phyloP scores from a whole-genome alignment of 2,113 vertebrate species.

The Cebidichthys violaceus region DNA sequence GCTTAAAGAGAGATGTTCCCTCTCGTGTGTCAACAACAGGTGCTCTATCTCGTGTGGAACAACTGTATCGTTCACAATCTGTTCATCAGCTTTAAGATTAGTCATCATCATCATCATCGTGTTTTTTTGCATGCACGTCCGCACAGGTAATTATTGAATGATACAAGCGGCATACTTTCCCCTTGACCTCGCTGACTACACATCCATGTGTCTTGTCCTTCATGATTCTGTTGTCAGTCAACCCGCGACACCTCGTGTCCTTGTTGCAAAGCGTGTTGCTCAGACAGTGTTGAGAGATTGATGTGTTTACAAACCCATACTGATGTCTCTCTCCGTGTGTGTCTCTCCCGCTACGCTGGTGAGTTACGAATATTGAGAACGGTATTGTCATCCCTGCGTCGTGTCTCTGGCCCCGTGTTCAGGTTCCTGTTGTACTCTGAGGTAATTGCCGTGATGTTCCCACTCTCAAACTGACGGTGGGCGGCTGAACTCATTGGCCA shows the following conservation, averaged over 20 bases:
- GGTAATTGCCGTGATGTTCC: conserved; percentile 52
- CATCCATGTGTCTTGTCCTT: conserved; percentile 63
- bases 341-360: conserved; percentile 8
- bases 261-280: conserved; percentile 55
- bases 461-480: conserved; percentile 47
- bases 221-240: conserved; percentile 51
- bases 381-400: conserved; percentile 15
- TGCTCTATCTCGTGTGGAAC: conserved; percentile 20
- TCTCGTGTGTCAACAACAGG: conserved; percentile 16
- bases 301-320: conserved; percentile 63
- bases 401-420: conserved; percentile 25
- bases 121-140: not conserved
- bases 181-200: conserved; percentile 46
- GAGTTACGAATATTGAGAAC: conserved; percentile 40
- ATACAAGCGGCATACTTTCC: conserved; percentile 26
- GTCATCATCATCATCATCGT: not conserved
- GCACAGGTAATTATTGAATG: conserved; percentile 45
- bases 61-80: conserved; percentile 15
- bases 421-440: conserved; percentile 38
- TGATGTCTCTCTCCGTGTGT: conserved; percentile 40
- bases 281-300: conserved; percentile 54
- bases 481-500: conserved; percentile 58
- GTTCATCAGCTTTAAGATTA: conserved; percentile 10
- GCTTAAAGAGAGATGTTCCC: conserved; percentile 28
- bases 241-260: conserved; percentile 56